Evolutionary conservation across 2,113 vertebrate species (phyloP).

Genomic region (Oryzias javanicus): DNA sequence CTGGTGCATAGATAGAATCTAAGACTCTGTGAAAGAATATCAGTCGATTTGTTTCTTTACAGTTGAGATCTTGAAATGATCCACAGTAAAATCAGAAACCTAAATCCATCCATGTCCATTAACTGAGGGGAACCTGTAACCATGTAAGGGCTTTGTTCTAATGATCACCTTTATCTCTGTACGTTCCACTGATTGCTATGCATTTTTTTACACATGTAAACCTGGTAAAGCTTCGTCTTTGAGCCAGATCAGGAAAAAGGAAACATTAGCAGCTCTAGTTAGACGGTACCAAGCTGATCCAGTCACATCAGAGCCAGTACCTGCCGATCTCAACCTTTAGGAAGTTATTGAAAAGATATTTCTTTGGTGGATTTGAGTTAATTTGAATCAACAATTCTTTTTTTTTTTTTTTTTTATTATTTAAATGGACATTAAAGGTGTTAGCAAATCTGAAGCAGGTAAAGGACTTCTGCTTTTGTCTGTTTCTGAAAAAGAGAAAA

Average conservation of each 20-base stretch:
- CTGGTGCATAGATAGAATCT: too few relatives aligned
- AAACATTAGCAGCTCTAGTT: conserved; percentile 27
- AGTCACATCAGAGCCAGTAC: background rate
- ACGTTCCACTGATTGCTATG: conserved; percentile 57
- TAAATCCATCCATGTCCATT: background rate
- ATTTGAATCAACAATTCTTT: conserved; percentile 11
- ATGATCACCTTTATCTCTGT: conserved; percentile 23
- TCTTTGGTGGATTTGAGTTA: background rate
- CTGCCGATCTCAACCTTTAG: background rate
- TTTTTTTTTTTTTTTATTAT: background rate
- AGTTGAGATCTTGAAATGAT: too few relatives aligned
- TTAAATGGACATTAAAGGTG: too few relatives aligned
- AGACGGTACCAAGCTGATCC: background rate
- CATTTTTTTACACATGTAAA: conserved; percentile 43
- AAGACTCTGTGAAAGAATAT: too few relatives aligned
- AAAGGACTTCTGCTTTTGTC: conserved; percentile 2
- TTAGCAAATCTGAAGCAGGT: conserved; percentile 13
- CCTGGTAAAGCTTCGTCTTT: conserved; percentile 3
- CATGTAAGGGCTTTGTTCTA: conserved; percentile 63
- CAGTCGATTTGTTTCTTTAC: background rate
- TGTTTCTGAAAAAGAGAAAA: conserved; percentile 11
- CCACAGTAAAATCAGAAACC: too few relatives aligned
- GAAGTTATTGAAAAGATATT: background rate
- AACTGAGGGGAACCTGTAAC: conserved; percentile 17
- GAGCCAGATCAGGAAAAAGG: conserved; percentile 10